These are phyloP conservation scores for Capreolus pygargus DNA, from an alignment of 2,113 vertebrate genomes.

Conservation along the genomic window DNA sequence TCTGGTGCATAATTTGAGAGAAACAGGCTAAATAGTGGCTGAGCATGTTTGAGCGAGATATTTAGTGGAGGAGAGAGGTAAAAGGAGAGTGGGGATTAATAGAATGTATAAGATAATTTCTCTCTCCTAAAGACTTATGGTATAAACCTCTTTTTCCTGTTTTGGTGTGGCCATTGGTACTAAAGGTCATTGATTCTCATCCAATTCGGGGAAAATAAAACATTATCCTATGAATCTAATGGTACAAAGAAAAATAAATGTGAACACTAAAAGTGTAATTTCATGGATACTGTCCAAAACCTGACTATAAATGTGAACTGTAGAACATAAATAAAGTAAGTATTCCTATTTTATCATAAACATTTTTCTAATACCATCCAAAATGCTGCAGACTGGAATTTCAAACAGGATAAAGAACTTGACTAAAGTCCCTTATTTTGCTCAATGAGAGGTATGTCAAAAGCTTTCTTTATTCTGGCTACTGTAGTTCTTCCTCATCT, in stretches of 20 bases:
- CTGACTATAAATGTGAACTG: neutral
- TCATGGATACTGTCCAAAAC: neutral
- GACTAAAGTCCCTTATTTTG: neutral
- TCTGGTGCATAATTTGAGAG: neutral
- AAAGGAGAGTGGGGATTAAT: neutral
- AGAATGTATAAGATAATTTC: neutral
- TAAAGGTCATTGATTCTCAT: neutral
- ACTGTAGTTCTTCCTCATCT: neutral
- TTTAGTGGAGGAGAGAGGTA: neutral
- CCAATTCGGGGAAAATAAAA: neutral
- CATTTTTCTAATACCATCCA: neutral
- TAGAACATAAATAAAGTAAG: neutral
- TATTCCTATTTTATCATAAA: neutral
- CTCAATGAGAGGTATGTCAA: neutral
- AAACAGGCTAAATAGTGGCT: neutral
- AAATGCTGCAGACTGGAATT: neutral
- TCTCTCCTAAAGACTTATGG: neutral
- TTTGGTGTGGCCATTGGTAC: neutral
- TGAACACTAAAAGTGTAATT: neutral
- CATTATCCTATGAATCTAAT: neutral
- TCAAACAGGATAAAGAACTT: neutral
- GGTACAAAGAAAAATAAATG: neutral
- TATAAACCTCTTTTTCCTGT: neutral
- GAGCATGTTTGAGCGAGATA: neutral
- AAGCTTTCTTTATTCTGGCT: neutral